Evolutionary conservation across 2,797 vertebrate species (phyloP).

Genomic region (Phataginus tetradactyla): DNA sequence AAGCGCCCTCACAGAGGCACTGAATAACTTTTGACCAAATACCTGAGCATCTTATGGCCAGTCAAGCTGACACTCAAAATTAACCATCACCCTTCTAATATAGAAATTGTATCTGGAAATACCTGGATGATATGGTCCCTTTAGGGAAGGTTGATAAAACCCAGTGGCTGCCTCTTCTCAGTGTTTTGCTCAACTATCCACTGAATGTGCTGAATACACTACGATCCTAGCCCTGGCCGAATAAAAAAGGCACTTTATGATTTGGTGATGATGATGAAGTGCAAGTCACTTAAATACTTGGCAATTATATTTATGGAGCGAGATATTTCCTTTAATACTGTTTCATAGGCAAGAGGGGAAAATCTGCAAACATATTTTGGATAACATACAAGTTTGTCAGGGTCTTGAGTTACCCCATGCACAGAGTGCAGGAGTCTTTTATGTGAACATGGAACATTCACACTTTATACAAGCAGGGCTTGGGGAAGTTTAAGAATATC

Average conservation of each 20-base stretch:
- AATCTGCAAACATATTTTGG: conserved; percentile 76
- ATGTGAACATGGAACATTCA: no score
- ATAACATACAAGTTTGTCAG: conserved; percentile 73
- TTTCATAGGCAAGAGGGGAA: conserved; percentile 73
- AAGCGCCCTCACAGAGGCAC: neutral
- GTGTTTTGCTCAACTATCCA: conserved; percentile 8
- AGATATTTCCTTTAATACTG: conserved; percentile 73
- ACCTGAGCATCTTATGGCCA: neutral
- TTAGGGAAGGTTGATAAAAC: neutral
- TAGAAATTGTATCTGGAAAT: neutral
- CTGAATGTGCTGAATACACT: conserved; percentile 7
- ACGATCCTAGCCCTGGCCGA: neutral
- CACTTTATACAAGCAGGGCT: no score
- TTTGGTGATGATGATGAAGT: conserved; percentile 73
- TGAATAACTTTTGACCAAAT: neutral
- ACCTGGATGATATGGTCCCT: neutral
- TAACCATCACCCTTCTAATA: neutral
- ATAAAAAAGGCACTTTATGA: conserved; percentile 30
- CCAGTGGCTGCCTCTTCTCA: neutral
- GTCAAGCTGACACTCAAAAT: neutral
- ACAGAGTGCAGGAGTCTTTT: neutral
- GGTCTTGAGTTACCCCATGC: neutral
- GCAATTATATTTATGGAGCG: conserved; percentile 66
- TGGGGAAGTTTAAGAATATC: no score
- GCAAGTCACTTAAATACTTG: conserved; percentile 71